A percentile compares a stretch with the other conserved stretches of the same genome.
Conservation (phyloP, 2,888 invertebrate genomes). For the Smittia sp. region DNA sequence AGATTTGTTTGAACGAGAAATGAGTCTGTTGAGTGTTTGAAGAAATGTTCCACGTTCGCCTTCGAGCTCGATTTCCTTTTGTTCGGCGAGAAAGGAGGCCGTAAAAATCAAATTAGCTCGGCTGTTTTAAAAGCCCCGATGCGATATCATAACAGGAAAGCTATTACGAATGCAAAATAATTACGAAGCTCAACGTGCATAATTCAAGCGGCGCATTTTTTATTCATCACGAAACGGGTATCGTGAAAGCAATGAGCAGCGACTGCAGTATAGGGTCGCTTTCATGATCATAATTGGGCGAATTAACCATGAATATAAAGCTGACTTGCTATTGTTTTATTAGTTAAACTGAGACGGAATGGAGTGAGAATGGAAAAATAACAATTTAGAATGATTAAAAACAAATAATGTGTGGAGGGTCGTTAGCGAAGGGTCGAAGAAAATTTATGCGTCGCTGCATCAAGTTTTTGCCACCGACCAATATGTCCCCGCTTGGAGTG, state of each 20-base stretch:
- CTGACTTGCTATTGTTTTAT: conserved; percentile 24
- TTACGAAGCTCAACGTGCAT: conserved; percentile 7
- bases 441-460: not conserved
- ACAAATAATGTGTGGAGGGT: conserved; percentile 21
- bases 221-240: not conserved
- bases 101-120: conserved; percentile 24
- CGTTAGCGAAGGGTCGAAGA: not conserved
- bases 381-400: conserved; percentile 12
- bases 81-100: not conserved
- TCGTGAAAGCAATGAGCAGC: not conserved
- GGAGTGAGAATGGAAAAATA: not conserved
- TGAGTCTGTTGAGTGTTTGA: conserved; percentile 10
- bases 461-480: not conserved
- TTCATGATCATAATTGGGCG: conserved; percentile 2
- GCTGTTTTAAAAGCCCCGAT: not conserved
- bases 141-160: conserved; percentile 5
- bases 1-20: not conserved
- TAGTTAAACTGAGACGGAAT: not conserved
- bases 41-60: not conserved
- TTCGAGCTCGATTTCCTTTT: not conserved
- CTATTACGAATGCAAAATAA: conserved; percentile 27
- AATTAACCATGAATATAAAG: conserved; percentile 17
- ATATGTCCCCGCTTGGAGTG: not conserved
- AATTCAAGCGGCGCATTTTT: conserved; percentile 6
- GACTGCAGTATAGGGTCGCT: not conserved